Percentiles rank a stretch among this genome's conserved stretches.
phyloP scores from a whole-genome alignment of 2,113 vertebrate species.

The Xiphophorus couchianus region DNA sequence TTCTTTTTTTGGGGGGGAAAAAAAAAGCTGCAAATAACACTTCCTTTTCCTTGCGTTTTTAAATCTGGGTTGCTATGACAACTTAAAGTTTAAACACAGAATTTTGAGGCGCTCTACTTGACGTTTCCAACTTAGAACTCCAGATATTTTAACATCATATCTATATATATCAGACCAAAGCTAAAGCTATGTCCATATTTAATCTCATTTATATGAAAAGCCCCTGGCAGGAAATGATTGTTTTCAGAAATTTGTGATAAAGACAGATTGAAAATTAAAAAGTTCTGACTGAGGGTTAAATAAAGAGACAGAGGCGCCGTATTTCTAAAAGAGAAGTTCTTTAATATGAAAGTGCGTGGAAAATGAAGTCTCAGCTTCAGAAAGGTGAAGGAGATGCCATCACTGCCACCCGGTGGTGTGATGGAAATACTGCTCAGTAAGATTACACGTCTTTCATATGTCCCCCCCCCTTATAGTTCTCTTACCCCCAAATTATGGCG shows the following conservation, averaged over 20 bases:
- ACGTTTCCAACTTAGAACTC: too few relatives aligned
- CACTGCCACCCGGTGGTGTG: constrained; percentile 60
- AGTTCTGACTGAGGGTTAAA: background rate
- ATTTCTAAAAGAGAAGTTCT: background rate
- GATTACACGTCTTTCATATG: too few relatives aligned
- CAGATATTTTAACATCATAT: too few relatives aligned
- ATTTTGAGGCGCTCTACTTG: too few relatives aligned
- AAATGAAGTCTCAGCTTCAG: constrained; percentile 2
- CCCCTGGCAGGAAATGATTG: background rate
- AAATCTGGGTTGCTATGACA: too few relatives aligned
- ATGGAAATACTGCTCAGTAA: constrained; percentile 6
- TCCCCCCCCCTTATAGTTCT: background rate
- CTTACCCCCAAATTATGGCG: background rate
- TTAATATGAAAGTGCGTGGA: background rate
- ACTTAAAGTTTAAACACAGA: too few relatives aligned
- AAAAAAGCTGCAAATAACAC: too few relatives aligned
- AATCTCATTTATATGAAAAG: background rate
- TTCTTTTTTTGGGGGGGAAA: too few relatives aligned
- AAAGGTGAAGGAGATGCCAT: constrained; percentile 14
- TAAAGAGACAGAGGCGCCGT: background rate
- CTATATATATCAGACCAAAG: background rate
- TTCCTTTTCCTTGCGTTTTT: background rate
- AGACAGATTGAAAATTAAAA: background rate
- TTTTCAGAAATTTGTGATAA: background rate
- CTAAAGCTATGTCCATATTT: background rate